A percentile compares a stretch with the other conserved stretches of the same genome.
Conservation (phyloP, 2,888 invertebrate species). For the Sepiola atlantica region DNA sequence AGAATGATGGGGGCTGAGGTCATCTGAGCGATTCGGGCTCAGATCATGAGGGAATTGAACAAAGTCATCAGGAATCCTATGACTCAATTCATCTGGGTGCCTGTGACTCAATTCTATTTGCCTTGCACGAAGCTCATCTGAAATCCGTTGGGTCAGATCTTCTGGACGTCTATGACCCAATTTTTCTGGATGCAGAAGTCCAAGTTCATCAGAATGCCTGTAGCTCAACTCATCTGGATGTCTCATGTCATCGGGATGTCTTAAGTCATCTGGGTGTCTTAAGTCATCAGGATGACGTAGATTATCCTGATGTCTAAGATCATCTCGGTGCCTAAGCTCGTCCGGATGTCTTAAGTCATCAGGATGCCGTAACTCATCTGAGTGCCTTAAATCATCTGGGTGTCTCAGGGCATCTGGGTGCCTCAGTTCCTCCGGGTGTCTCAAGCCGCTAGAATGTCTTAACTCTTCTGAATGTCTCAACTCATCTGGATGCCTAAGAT, state of each 20-base stretch:
- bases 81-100: constrained; percentile 43
- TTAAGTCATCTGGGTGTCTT: constrained; percentile 44
- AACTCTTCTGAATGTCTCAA: constrained; percentile 42
- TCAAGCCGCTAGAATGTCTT: constrained; percentile 24
- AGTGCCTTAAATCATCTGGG: constrained; percentile 38
- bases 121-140: constrained; percentile 42
- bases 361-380: constrained; percentile 40
- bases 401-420: constrained; percentile 37
- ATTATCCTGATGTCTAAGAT: constrained; percentile 41
- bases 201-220: constrained; percentile 42
- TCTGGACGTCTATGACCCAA: constrained; percentile 44
- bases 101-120: constrained; percentile 42
- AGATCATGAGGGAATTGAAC: constrained; percentile 46
- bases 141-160: constrained; percentile 39
- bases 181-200: constrained; percentile 42
- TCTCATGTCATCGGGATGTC: constrained; percentile 38
- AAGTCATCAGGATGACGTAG: constrained; percentile 41
- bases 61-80: constrained; percentile 43
- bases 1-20: constrained; percentile 42
- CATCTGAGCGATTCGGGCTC: constrained; percentile 45
- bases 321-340: constrained; percentile 39
- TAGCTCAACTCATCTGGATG: constrained; percentile 44
- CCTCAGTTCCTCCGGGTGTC: constrained; percentile 43
- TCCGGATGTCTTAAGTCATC: constrained; percentile 42
- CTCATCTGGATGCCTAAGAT: constrained; percentile 40